phyloP scores from a whole-genome alignment of 2,113 vertebrate species.

The Notothenia rossii region DNA sequence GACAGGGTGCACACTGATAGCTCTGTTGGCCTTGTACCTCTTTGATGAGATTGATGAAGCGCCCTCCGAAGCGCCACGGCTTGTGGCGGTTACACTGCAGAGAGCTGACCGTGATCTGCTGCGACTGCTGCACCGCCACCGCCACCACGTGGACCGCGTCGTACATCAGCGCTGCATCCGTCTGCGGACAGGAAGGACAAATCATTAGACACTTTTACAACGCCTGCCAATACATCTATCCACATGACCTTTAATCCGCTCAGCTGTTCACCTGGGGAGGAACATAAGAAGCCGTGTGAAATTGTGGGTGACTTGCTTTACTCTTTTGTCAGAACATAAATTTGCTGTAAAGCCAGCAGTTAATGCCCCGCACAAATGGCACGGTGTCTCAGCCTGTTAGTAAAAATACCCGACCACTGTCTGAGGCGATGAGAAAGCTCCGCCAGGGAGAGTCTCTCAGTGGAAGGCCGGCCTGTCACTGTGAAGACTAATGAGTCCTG shows the following conservation, averaged over 20 bases:
- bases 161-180: constrained; percentile 96
- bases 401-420: constrained; percentile 61
- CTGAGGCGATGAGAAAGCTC: constrained; percentile 62
- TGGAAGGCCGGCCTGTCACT: constrained; percentile 62
- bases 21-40: constrained; percentile 85
- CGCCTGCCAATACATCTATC: constrained; percentile 37
- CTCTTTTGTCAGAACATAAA: constrained; percentile 45
- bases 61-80: constrained; percentile 96
- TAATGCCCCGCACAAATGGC: constrained; percentile 61
- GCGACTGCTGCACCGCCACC: constrained; percentile 96
- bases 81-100: constrained; percentile 98
- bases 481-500: constrained; percentile 76
- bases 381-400: constrained; percentile 67
- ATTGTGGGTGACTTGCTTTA: constrained; percentile 50
- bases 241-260: constrained; percentile 40
- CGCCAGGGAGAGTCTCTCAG: constrained; percentile 63
- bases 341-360: constrained; percentile 50
- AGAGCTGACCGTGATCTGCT: constrained; percentile 98
- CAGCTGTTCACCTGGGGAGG: constrained; percentile 46
- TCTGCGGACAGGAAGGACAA: constrained; percentile 83
- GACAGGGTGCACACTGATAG: neutral
- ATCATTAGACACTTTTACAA: constrained; percentile 43
- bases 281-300: constrained; percentile 24
- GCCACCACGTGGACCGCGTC: constrained; percentile 97
- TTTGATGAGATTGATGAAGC: constrained; percentile 97